A percentile compares a stretch with the other conserved stretches of the same genome.
These are phyloP conservation scores for Sporophila hypoxantha DNA, from an alignment of 2,113 vertebrate species.

Conservation along the genomic window DNA sequence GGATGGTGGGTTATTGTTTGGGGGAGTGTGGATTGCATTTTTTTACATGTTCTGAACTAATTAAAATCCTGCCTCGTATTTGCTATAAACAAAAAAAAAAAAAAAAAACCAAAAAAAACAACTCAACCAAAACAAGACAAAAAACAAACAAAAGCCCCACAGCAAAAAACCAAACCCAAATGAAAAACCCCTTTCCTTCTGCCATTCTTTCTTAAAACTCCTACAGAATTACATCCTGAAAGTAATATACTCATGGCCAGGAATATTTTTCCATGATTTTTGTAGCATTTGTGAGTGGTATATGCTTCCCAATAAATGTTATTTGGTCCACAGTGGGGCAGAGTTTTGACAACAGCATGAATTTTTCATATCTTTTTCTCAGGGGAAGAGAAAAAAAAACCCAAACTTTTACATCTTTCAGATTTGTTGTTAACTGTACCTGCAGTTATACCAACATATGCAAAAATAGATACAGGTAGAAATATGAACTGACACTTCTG, in stretches of 20 bases:
- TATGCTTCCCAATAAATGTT: neutral
- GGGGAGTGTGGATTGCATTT: neutral
- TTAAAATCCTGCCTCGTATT: neutral
- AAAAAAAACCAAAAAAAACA: neutral
- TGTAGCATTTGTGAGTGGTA: neutral
- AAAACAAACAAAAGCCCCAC: too few relatives aligned
- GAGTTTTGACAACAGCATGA: neutral
- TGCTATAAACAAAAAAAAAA: neutral
- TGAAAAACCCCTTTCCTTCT: neutral
- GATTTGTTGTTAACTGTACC: neutral
- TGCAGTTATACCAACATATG: neutral
- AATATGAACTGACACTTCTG: neutral
- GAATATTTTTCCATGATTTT: neutral
- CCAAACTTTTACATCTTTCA: neutral
- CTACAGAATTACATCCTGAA: neutral
- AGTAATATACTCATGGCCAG: neutral
- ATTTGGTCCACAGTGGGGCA: neutral
- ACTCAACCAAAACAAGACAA: accelerated
- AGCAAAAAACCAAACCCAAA: too few relatives aligned
- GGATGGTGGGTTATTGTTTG: neutral
- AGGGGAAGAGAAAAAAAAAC: neutral
- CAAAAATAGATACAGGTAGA: neutral
- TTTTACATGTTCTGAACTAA: neutral
- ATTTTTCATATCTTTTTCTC: neutral
- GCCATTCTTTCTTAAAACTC: neutral